Evolutionary conservation across 2,888 invertebrate species (phyloP), one percentile per base, ranked within the genome.

Genomic region (Andrena bucephala): DNA sequence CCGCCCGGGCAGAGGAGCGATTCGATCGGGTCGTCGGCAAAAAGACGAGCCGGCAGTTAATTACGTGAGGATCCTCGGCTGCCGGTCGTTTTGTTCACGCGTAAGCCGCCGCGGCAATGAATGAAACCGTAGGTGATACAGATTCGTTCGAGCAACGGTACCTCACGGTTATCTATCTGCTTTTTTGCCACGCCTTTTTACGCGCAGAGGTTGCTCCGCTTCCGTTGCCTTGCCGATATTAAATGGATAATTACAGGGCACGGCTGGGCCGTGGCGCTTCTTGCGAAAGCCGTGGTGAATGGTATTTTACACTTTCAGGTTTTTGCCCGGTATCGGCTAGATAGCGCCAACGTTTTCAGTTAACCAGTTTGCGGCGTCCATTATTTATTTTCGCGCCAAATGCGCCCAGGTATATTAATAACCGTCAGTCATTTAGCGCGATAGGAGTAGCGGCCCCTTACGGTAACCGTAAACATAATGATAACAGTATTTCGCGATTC

Each of bases 91-190:
- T 20, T 74, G 63, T 52, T n/a, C 27, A 10, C 67, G 31, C 48
- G 74, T 65, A 48, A 65, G 74, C 72, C 67, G 36, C 50, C 16
- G 31, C 2, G 42, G 68, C 69, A 62, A 76, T 74, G 85, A 83
- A 86, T 77, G 77, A 81, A 78, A 72, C 70, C 59, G 62, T 7
- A 16, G 63, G 71, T 66, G 84, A 81, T 87, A 87, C 85, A 71
- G 81, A 85, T 87, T 80, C 82, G 59, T 81, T 69, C 63, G 78
- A 60, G 68, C 81, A 87, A 87, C 87, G 87, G 87, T 87, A 87
- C 76, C 62, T 2, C n/a, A 60, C 29, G 62, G 65, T 75, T 71
- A 74, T 81, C 69, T 65, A 71, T 83, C 67, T 60, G 36, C 71
- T 77, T 85, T 81, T 84, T 78, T 75, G n/a, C 50, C 42, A 7